Evolutionary conservation across 2,888 invertebrate genomes (phyloP), one percentile per base, ranked within the genome.

Genomic region (Leucophenga montana): DNA sequence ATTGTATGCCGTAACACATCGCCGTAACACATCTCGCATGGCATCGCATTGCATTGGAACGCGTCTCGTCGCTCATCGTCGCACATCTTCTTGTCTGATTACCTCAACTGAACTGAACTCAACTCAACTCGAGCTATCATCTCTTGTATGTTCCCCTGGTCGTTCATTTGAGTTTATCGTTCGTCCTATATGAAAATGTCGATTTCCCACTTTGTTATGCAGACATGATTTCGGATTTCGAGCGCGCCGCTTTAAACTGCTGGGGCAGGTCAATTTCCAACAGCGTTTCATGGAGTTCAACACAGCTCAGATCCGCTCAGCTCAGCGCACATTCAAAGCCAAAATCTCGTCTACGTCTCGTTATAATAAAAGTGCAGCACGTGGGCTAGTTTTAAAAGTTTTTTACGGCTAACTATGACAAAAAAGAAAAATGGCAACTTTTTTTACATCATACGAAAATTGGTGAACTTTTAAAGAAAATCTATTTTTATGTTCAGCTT

Each of bases 121-220:
- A 20, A 20, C 3, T 61, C 61, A 20, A 39, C 11, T 39, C 44
- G 14, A 39, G 18, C 39, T 5, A n/a, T 27, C 59, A 59, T 8
- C 31, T 61, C 13, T 16, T 54, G 54, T 20, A 22, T 18, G 8
- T 54, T 22, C 54, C 54, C 22, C 54, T 54, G 22, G 18, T 54
- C 54, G n/a, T 54, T 9, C 54, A 39, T 39, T 39, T 39, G 9
- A 39, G 39, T 54, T 13, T 22, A 54, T 54, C 20, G 20, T 20
- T 8, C 20, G 20, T 54, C 18, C 54, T 20, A 64, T 64, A 64
- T 64, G 62, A 64, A 64, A 64, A 64, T 64, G 46, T 64, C 62
- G 62, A 64, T 62, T 62, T 44, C 33, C 46, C 62, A 62, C 46
- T 62, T 62, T 62, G 62, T 46, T 46, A 62, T 62, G 62, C 62